phyloP scores from a whole-genome alignment of 1,140 invertebrate species.

The Eumeta japonica region DNA sequence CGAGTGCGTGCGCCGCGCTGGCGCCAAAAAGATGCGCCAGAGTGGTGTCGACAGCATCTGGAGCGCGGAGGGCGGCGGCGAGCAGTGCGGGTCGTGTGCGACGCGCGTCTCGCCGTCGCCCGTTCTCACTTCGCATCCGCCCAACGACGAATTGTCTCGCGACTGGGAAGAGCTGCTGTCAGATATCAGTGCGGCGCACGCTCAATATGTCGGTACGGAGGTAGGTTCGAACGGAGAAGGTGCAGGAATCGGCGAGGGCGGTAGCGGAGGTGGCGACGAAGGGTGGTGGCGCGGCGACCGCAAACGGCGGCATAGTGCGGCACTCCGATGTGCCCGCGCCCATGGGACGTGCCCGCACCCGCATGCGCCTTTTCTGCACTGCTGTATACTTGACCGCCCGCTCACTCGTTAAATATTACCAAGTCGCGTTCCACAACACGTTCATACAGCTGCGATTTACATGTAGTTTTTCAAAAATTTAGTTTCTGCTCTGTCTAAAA shows the following conservation, averaged over 20 bases:
- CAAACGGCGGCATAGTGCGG: slow-evolving; percentile 44
- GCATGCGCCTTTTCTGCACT: slow-evolving; percentile 42
- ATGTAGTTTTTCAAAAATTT: neutral
- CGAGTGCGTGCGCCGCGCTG: slow-evolving; percentile 25
- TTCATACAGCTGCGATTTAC: no score
- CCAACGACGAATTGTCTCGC: slow-evolving; percentile 29
- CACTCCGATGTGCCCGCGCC: slow-evolving; percentile 27
- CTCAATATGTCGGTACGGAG: slow-evolving; percentile 23
- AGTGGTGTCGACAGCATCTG: slow-evolving; percentile 25
- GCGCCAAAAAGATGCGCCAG: slow-evolving; percentile 36
- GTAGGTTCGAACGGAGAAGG: slow-evolving; percentile 9
- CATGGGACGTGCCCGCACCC: slow-evolving; percentile 32
- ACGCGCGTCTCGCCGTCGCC: slow-evolving; percentile 7
- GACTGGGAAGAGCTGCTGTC: slow-evolving; percentile 56
- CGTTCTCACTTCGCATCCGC: slow-evolving; percentile 11
- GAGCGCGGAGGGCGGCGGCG: slow-evolving; percentile 19
- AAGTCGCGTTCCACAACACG: slow-evolving; percentile 4
- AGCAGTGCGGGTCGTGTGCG: slow-evolving; percentile 16
- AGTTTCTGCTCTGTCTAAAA: neutral
- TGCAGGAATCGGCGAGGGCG: neutral
- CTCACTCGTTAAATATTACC: slow-evolving; percentile 54
- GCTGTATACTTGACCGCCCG: slow-evolving; percentile 42
- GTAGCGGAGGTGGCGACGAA: slow-evolving; percentile 9
- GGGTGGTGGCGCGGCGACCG: slow-evolving; percentile 25
- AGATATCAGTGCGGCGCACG: slow-evolving; percentile 50